These are phyloP conservation scores for Synodontis membranacea DNA, from an alignment of 2,113 vertebrate genomes.

Conservation along the genomic window DNA sequence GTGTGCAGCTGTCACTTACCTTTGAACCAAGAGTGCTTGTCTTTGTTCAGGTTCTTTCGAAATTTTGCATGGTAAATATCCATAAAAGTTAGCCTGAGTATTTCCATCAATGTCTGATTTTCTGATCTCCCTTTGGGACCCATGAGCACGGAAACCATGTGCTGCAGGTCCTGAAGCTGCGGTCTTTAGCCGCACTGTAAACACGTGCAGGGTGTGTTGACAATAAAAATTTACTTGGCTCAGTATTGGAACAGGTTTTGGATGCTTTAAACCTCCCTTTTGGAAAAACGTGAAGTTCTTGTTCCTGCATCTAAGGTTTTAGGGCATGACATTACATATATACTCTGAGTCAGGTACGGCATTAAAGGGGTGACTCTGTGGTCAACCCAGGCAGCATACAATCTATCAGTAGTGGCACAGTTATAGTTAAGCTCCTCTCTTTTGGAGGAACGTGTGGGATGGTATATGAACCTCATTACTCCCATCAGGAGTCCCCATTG, in stretches of 20 bases:
- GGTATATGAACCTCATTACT: conserved; percentile 57
- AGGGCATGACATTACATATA: background rate
- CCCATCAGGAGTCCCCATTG: conserved; percentile 48
- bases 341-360: background rate
- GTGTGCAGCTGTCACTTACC: conserved; percentile 54
- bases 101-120: background rate
- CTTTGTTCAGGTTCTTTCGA: background rate
- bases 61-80: background rate
- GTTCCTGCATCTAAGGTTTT: background rate
- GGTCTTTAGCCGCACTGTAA: background rate
- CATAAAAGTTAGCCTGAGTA: background rate
- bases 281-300: background rate
- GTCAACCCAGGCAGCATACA: background rate
- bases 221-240: background rate
- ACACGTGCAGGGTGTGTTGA: too few species aligned
- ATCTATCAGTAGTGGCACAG: conserved; percentile 1
- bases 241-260: background rate
- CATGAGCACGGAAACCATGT: background rate
- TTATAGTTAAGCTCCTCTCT: conserved; percentile 13
- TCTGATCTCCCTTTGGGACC: background rate
- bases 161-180: background rate
- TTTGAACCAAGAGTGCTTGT: background rate
- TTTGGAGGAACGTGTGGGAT: conserved; percentile 37
- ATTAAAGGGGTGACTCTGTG: conserved; percentile 12
- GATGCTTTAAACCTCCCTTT: background rate